Base-by-base conservation (phyloP, 2,888 invertebrate genomes). In the Ectropis crepuscularia region DNA sequence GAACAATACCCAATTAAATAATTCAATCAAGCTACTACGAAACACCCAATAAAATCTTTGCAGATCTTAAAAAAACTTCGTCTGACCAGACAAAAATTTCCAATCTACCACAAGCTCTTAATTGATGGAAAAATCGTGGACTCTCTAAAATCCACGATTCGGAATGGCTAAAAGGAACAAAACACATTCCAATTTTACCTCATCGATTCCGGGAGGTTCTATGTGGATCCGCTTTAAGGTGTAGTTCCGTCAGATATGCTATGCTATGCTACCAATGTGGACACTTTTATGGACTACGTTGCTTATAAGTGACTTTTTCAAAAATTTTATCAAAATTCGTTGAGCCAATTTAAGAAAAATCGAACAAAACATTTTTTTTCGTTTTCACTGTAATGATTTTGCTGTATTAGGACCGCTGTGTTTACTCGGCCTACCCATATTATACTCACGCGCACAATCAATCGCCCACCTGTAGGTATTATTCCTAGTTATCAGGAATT, bases 101-200 rank as follows among this genome's bases (percentile, higher is more conserved):
- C 7, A 38, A 39, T 41, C 51, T 60, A 60, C 12, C 59, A 39
- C 41, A 59, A 53, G 28, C 53, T n/a, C 36, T 36, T 60, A 60
- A 53, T 60, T 60, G 59, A 60, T 46, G 59, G 46, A 47, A 57
- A 57, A 58, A 58, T 48, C 11, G 46, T 10, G 46, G 47, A 47
- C 45, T 41, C 41, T 39, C 46, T 5, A 51, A 48, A 57, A 53
- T 47, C 9, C 46, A n/a, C 12, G 42, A 38, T 11, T 37, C 38
- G 48, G 57, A 62, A 57, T 47, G 43, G 48, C 36, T n/a, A 59
- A 59, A 58, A 53, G 10, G 39, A 54, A 63, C 63, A 63, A 58
- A 54, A 63, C 53, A 53, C 16, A 38, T n/a, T 57, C 63, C 63
- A 63, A 51, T 63, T 58, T 54, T 47, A 59, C 8, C 47, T 39